phyloP scores from a whole-genome alignment of 2,113 vertebrate genomes.

The Actenoides lindsayi region DNA sequence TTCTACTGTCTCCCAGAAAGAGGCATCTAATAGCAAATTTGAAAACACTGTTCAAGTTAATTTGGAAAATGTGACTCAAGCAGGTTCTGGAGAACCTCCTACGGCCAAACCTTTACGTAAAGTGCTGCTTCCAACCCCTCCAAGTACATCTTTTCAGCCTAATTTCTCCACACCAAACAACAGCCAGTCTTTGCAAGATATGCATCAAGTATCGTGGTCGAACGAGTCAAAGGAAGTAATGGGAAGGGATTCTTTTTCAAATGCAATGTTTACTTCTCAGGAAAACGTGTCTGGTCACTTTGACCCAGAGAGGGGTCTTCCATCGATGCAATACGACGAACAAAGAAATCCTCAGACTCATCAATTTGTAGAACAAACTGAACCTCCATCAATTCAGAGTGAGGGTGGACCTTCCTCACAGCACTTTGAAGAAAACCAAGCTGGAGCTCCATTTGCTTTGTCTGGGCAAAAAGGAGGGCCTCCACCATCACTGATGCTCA shows the following conservation, averaged over 20 bases:
- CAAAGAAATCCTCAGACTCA: constrained; percentile 54
- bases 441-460: not conserved
- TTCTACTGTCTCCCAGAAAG: not conserved
- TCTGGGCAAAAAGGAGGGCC: constrained; percentile 71
- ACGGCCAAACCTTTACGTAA: constrained; percentile 73
- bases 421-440: constrained; percentile 63
- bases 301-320: constrained; percentile 48
- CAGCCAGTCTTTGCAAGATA: constrained; percentile 55
- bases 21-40: constrained; percentile 26
- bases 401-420: constrained; percentile 65
- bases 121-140: constrained; percentile 80
- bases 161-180: constrained; percentile 63
- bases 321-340: constrained; percentile 58
- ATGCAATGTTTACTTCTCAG: constrained; percentile 55
- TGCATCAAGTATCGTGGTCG: constrained; percentile 47
- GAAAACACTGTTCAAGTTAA: constrained; percentile 7
- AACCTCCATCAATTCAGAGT: not conserved
- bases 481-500: constrained; percentile 78
- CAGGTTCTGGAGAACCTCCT: constrained; percentile 58
- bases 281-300: constrained; percentile 57
- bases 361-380: constrained; percentile 60
- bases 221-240: constrained; percentile 46
- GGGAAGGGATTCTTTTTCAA: constrained; percentile 62
- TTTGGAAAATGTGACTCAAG: constrained; percentile 21
- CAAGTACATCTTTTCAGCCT: constrained; percentile 73